Evolutionary conservation across 1,140 invertebrate genomes (phyloP).

Genomic region (Drosophila eugracilis): DNA sequence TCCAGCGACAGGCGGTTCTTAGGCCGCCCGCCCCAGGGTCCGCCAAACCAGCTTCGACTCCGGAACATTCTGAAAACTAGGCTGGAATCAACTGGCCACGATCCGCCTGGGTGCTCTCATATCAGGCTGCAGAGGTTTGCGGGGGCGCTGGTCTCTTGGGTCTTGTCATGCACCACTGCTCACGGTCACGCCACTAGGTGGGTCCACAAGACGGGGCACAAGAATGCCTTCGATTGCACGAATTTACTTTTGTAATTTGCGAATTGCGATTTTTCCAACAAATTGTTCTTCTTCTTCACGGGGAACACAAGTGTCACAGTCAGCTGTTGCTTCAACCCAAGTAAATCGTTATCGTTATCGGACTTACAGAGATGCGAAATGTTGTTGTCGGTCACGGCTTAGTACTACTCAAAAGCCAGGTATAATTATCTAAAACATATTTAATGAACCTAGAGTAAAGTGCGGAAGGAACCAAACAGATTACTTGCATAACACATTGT

Average conservation of each 20-base stretch:
- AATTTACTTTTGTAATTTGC: slow-evolving; percentile 46
- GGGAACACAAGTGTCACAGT: slow-evolving; percentile 59
- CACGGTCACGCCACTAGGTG: not conserved
- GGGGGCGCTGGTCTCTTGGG: not conserved
- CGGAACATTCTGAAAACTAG: slow-evolving; percentile 89
- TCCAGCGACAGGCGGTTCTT: slow-evolving; percentile 98
- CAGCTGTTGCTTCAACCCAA: slow-evolving; percentile 58
- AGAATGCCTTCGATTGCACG: not conserved
- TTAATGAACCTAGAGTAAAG: not conserved
- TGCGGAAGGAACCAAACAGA: not conserved
- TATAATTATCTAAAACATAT: not conserved
- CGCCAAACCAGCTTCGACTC: slow-evolving; percentile 94
- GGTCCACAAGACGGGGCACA: not conserved
- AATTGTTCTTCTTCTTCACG: slow-evolving; percentile 50
- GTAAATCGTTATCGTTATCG: slow-evolving; percentile 36
- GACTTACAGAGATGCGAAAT: slow-evolving; percentile 5
- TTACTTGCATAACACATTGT: not conserved
- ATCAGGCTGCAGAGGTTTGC: slow-evolving; percentile 9
- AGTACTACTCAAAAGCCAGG: not conserved
- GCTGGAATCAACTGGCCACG: slow-evolving; percentile 27
- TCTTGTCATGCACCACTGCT: slow-evolving; percentile 6
- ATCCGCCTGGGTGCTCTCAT: slow-evolving; percentile 24
- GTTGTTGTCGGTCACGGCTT: not conserved
- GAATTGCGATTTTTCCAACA: slow-evolving; percentile 53
- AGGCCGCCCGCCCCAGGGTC: slow-evolving; percentile 92